Evolutionary conservation across 64 coral and sea anemone species (phyloP).

Genomic region (Platygyra sinensis): DNA sequence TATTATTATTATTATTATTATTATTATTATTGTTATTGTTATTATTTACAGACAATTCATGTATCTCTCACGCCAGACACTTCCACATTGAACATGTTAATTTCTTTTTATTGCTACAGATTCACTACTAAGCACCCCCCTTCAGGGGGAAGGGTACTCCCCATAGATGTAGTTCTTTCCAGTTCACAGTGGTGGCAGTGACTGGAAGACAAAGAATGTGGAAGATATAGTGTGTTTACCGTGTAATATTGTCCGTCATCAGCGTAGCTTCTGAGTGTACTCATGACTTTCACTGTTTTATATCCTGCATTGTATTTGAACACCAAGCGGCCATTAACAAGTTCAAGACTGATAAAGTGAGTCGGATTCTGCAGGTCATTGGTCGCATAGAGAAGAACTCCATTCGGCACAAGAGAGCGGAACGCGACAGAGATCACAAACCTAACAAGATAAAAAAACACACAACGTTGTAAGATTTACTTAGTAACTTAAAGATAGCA

Average conservation of each 20-base stretch:
- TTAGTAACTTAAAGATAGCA: too few species aligned
- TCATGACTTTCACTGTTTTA: constrained; percentile 59
- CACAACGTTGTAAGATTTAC: not conserved
- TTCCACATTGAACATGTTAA: not conserved
- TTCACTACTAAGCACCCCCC: too few species aligned
- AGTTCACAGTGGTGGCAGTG: not conserved
- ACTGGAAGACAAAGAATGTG: not conserved
- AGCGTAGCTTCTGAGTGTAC: constrained; percentile 65
- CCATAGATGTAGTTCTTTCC: too few species aligned
- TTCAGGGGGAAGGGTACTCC: too few species aligned
- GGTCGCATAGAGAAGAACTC: constrained; percentile 74
- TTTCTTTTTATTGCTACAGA: not conserved
- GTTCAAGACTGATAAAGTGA: constrained; percentile 78
- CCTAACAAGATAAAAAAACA: constrained; percentile 29
- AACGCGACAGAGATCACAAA: constrained; percentile 78
- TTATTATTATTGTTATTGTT: too few species aligned
- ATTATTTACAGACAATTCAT: too few species aligned
- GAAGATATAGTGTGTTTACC: constrained; percentile 32
- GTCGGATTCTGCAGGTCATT: constrained; percentile 51
- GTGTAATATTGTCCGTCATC: constrained; percentile 77
- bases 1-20: too few species aligned
- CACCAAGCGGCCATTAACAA: constrained; percentile 82
- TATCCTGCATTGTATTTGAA: constrained; percentile 80
- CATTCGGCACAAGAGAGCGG: constrained; percentile 91
- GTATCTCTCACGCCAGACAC: too few species aligned